Evolutionary conservation across 1,140 invertebrate genomes (phyloP), one percentile per base, ranked within the genome.

Genomic region (Spodoptera frugiperda): DNA sequence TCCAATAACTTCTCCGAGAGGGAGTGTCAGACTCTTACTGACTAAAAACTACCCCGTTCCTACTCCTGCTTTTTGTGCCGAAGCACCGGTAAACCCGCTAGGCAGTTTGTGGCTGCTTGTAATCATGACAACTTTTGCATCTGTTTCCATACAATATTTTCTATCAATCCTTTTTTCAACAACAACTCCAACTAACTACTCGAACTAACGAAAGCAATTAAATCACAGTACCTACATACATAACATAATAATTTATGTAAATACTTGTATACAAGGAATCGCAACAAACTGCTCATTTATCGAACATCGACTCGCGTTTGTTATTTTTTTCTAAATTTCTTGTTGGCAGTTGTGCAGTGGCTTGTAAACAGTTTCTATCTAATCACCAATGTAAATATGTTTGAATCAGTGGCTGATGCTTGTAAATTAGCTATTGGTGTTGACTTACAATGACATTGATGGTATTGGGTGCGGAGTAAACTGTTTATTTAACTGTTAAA

Each of bases 331-430:
- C n/a, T 57, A 15, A 11, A 8, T 61, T 73, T 73, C 71, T 73
- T 59, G 71, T 44, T 2, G 48, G 59, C 59, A 11, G 8, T 25
- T 48, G 55, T 44, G 59, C 71, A 61, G 33, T 61, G 39, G 46
- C 30, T 46, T 73, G 55, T 44, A 10, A 67, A 73, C 19, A 49
- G 33, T 73, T 84, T 86, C 82, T 86, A 86, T 54, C 79, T 80
- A 78, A 86, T 86, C 78, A 79, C 61, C 59, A 84, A 78, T 84
- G 70, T 68, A 81, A 84, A 86, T 84, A 57, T 72, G 49, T 79
- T 78, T 48, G 54, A 78, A 75, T 76, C 59, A 25, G 25, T 67
- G 70, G 75, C 61, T 59, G 39, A 59, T 54, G 55, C 73, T 74
- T 67, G 21, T 54, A 74, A 75, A 82, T 57, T 14, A 54, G 33